phyloP scores from a whole-genome alignment of 2,113 vertebrate genomes.

The Tretioscincus oriximinensis region DNA sequence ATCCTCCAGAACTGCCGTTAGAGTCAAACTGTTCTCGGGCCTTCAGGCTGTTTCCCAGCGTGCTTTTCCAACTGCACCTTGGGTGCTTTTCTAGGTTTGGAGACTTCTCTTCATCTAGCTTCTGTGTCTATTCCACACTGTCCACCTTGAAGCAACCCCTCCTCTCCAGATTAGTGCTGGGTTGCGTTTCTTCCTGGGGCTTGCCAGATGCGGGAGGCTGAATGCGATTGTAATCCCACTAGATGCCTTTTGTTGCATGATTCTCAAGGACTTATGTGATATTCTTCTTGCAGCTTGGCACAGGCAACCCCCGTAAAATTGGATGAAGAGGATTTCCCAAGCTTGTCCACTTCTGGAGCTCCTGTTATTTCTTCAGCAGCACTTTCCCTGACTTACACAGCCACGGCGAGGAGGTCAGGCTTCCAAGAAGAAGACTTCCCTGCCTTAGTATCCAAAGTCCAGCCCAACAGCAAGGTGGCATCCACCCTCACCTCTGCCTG shows the following conservation, averaged over 20 bases:
- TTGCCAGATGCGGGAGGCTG: neutral
- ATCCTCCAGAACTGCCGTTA: neutral
- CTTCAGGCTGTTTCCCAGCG: neutral
- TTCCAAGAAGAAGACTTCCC: slow-evolving; percentile 98
- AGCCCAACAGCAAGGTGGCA: slow-evolving; percentile 66
- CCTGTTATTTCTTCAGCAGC: slow-evolving; percentile 44
- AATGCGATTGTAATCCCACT: rapidly evolving
- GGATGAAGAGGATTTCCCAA: slow-evolving; percentile 95
- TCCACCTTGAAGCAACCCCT: neutral
- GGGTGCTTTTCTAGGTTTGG: neutral
- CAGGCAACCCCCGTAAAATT: slow-evolving; percentile 69
- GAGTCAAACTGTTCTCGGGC: neutral
- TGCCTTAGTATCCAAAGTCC: slow-evolving; percentile 86
- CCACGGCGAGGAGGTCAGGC: slow-evolving; percentile 71
- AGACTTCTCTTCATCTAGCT: too few relatives aligned
- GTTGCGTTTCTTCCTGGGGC: neutral
- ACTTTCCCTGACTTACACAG: slow-evolving; percentile 77
- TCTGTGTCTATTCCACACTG: rapidly evolving
- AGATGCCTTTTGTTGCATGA: neutral
- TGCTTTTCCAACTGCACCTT: neutral
- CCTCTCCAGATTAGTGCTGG: too few relatives aligned
- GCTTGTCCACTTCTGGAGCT: slow-evolving; percentile 74
- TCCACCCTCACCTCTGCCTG: slow-evolving; percentile 82
- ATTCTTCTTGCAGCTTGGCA: slow-evolving; percentile 54
- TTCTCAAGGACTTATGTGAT: rapidly evolving